These are phyloP conservation scores for Caranx melampygus DNA, from an alignment of 2,113 vertebrate genomes.

Conservation along the genomic window DNA sequence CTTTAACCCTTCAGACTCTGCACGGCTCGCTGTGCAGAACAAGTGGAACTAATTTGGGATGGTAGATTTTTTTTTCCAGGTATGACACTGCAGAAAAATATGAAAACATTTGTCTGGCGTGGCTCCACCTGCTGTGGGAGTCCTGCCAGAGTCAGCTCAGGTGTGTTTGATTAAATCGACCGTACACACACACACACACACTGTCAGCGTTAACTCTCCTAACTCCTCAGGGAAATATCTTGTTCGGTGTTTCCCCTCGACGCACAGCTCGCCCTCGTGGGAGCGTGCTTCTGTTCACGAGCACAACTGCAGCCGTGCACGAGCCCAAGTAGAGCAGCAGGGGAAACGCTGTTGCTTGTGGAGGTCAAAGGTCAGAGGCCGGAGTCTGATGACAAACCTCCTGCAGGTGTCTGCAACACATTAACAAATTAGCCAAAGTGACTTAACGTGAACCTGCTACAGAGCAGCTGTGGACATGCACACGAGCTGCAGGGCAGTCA, in stretches of 20 bases:
- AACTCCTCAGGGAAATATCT: no score
- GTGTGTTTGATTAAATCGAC: not conserved
- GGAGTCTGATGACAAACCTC: not conserved
- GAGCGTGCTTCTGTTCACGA: no score
- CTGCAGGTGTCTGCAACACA: not conserved
- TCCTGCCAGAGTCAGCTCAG: no score
- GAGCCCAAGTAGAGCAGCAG: no score
- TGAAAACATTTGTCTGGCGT: not conserved
- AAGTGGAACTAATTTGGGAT: not conserved
- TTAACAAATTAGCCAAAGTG: not conserved
- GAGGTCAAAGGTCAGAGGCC: slow-evolving; percentile 18
- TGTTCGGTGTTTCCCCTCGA: no score
- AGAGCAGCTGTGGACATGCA: not conserved
- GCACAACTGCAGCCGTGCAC: no score
- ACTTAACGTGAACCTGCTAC: not conserved
- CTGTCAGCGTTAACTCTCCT: no score
- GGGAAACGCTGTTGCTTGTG: no score
- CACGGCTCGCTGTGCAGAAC: not conserved
- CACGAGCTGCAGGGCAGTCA: not conserved
- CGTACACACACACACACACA: not conserved
- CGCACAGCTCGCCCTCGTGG: no score
- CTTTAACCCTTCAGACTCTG: slow-evolving; percentile 20
- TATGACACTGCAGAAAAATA: not conserved
- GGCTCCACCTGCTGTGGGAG: not conserved
- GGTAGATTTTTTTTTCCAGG: not conserved